These are phyloP conservation scores for Cataglyphis rosenhaueri DNA, from an alignment of 2,888 invertebrate species.

Conservation along the genomic window DNA sequence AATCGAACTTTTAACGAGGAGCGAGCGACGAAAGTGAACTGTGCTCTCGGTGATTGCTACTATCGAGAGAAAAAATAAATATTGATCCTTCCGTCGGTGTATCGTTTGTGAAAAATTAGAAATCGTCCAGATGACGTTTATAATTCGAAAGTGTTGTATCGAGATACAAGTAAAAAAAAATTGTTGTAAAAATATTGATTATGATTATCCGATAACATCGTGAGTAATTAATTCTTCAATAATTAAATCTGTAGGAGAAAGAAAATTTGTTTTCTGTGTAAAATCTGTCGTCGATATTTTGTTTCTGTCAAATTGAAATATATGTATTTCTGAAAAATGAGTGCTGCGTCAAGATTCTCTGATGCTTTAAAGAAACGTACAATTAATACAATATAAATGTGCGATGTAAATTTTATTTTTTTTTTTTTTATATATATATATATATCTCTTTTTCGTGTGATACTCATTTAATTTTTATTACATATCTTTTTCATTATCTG, in stretches of 20 bases:
- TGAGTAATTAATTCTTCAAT: neutral
- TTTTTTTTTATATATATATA: too few relatives aligned
- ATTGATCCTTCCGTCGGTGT: conserved; percentile 33
- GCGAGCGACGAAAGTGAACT: conserved; percentile 16
- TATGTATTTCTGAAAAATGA: neutral
- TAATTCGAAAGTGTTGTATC: neutral
- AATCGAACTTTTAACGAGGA: conserved; percentile 45
- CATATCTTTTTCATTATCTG: neutral
- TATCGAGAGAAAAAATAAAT: conserved; percentile 30
- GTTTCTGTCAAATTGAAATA: neutral
- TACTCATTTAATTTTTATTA: neutral
- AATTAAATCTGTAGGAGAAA: conserved; percentile 8
- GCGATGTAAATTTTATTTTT: neutral
- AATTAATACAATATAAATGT: conserved; percentile 21
- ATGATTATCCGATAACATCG: conserved; percentile 22
- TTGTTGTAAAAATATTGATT: neutral
- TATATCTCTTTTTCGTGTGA: neutral
- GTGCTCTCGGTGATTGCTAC: conserved; percentile 24
- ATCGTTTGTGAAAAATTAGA: conserved; percentile 37
- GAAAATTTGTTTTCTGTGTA: neutral
- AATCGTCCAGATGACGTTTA: neutral
- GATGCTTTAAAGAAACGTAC: neutral
- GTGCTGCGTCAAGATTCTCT: neutral
- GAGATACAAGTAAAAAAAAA: neutral
- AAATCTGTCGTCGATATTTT: neutral